Conservation (phyloP, 2,888 invertebrate species). For the Saturnia pavonia region DNA sequence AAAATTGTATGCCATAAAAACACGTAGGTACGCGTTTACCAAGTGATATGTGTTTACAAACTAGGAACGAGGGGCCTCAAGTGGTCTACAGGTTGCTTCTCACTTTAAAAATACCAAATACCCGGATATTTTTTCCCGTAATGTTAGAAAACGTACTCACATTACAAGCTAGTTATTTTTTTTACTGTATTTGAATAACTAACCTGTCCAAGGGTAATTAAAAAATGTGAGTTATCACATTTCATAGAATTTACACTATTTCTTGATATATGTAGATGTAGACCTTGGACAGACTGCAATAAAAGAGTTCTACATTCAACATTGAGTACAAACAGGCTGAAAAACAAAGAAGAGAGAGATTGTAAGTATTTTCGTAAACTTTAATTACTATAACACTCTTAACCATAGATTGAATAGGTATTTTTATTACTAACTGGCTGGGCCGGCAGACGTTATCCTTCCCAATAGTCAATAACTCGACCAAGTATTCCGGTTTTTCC, state of each 20-base stretch:
- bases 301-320: too few relatives aligned
- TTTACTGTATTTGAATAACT: background rate
- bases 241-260: background rate
- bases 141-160: background rate
- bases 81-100: slow-evolving; percentile 34
- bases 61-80: slow-evolving; percentile 43
- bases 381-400: too few relatives aligned
- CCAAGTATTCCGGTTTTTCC: too few relatives aligned
- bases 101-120: slow-evolving; percentile 2
- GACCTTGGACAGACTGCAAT: too few relatives aligned
- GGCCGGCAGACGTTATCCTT: too few relatives aligned
- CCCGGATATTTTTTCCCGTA: background rate
- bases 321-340: too few relatives aligned
- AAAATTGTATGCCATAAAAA: slow-evolving; percentile 29
- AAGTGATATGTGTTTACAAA: slow-evolving; percentile 42
- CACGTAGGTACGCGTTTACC: slow-evolving; percentile 32
- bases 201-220: background rate
- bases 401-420: too few relatives aligned
- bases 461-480: too few relatives aligned
- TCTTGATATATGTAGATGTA: background rate
- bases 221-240: background rate
- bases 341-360: too few relatives aligned
- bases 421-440: too few relatives aligned
- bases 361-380: too few relatives aligned
- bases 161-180: background rate